Conservation (phyloP, 2,888 invertebrate species). For the Hemithea aestivaria region DNA sequence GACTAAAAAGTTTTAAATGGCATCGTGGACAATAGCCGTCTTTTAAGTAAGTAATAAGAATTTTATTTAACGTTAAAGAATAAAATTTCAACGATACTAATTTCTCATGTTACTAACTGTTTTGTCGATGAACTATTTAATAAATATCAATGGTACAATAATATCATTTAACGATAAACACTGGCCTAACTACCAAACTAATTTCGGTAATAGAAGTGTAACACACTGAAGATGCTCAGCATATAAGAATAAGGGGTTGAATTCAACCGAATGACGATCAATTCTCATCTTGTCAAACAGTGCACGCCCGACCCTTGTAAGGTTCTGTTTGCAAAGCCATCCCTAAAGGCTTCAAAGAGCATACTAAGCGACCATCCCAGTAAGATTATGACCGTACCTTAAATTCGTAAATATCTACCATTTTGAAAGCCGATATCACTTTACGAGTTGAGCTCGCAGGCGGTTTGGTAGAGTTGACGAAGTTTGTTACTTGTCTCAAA, state of each 20-base stretch:
- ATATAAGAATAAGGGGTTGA: conserved; percentile 11
- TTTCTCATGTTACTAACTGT: no score
- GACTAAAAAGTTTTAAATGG: conserved; percentile 8
- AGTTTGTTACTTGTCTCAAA: conserved; percentile 7
- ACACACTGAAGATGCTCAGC: not conserved
- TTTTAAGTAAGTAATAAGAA: no score
- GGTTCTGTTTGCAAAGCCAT: conserved; percentile 23
- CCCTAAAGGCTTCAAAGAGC: conserved; percentile 21
- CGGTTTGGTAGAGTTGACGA: conserved; percentile 13
- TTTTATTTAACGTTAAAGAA: no score
- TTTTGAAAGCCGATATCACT: conserved; percentile 16
- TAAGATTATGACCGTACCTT: conserved; percentile 17
- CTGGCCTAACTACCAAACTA: no score
- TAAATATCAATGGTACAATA: no score
- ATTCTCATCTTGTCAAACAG: conserved; percentile 22
- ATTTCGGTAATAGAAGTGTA: no score
- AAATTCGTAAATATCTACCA: conserved; percentile 19
- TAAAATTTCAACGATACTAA: no score
- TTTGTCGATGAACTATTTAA: no score
- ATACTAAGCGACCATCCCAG: conserved; percentile 15
- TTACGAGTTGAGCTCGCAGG: conserved; percentile 12
- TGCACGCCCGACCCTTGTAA: conserved; percentile 15
- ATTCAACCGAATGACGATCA: conserved; percentile 17
- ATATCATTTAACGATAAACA: no score
- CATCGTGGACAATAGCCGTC: no score